A percentile compares a stretch with the other conserved stretches of the same genome.
These are phyloP conservation scores for Coptodon bakossiorum DNA, from an alignment of 2,113 vertebrate species.

Conservation along the genomic window DNA sequence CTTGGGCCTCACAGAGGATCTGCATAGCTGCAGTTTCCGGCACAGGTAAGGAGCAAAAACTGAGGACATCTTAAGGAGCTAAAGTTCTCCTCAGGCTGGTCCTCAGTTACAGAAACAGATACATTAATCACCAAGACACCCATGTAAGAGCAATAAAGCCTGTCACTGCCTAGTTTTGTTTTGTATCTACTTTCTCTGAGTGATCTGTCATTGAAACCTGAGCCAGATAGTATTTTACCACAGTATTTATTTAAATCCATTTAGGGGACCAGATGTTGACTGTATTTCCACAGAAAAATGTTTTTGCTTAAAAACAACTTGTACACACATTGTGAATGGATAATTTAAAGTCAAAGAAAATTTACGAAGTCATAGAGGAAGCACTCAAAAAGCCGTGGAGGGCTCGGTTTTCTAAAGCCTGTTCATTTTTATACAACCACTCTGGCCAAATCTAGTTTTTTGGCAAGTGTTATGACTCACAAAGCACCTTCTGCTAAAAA, in stretches of 20 bases:
- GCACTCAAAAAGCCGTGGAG: background rate
- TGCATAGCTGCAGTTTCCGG: background rate
- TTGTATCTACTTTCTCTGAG: background rate
- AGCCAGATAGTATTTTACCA: slow-evolving; percentile 29
- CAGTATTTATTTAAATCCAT: slow-evolving; percentile 21
- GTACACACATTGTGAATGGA: background rate
- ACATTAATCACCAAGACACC: background rate
- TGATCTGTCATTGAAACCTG: background rate
- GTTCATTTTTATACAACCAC: background rate
- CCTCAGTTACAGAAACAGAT: background rate
- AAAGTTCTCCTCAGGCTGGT: background rate
- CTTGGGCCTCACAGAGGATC: background rate
- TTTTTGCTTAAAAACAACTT: background rate
- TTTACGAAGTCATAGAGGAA: background rate
- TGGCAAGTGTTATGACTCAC: slow-evolving; percentile 3
- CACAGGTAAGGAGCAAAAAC: slow-evolving; percentile 4
- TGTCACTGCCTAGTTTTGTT: background rate
- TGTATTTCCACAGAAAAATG: background rate
- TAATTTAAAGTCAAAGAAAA: background rate
- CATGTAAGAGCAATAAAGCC: background rate
- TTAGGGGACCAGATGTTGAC: slow-evolving; percentile 4
- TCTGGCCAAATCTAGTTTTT: background rate
- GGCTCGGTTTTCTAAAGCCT: background rate
- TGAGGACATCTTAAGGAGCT: background rate
- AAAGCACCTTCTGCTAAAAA: background rate